Evolutionary conservation across 2,888 invertebrate species (phyloP).

Genomic region (Conistra vaccinii): DNA sequence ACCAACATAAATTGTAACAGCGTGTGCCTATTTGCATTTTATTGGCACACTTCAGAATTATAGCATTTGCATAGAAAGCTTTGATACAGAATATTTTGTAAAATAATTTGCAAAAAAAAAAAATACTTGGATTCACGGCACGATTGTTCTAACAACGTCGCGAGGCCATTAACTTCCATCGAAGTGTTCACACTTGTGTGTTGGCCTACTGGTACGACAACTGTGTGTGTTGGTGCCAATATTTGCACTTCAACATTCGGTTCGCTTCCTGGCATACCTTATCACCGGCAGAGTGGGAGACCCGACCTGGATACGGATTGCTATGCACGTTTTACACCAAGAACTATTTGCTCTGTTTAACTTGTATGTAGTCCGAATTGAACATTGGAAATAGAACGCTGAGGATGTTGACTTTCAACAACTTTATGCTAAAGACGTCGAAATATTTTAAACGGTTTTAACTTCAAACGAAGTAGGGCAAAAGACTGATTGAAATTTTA

Average conservation of each 20-base stretch:
- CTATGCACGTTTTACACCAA: conserved; percentile 53
- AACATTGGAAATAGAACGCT: conserved; percentile 30
- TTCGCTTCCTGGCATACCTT: conserved; percentile 78
- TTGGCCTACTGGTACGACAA: conserved; percentile 47
- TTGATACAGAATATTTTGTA: conserved; percentile 18
- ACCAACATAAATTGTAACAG: conserved; percentile 32
- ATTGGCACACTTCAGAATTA: conserved; percentile 23
- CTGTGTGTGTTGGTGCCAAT: conserved; percentile 52
- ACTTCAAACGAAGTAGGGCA: conserved; percentile 20
- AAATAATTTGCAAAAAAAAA: conserved; percentile 16
- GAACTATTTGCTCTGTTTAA: conserved; percentile 49
- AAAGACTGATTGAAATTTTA: neutral
- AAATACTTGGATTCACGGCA: conserved; percentile 76
- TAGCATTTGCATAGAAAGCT: conserved; percentile 21
- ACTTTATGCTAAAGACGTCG: conserved; percentile 1
- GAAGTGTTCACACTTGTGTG: conserved; percentile 67
- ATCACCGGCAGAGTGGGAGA: conserved; percentile 72
- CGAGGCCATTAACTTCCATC: conserved; percentile 85
- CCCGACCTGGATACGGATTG: conserved; percentile 67
- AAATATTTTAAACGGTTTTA: conserved; percentile 7
- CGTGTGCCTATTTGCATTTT: conserved; percentile 36
- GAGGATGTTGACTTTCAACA: conserved; percentile 38
- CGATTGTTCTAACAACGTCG: conserved; percentile 81
- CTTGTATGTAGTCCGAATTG: conserved; percentile 17
- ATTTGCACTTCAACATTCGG: conserved; percentile 64